Evolutionary conservation across 2,888 invertebrate genomes (phyloP).

Genomic region (Tinea pellionella): DNA sequence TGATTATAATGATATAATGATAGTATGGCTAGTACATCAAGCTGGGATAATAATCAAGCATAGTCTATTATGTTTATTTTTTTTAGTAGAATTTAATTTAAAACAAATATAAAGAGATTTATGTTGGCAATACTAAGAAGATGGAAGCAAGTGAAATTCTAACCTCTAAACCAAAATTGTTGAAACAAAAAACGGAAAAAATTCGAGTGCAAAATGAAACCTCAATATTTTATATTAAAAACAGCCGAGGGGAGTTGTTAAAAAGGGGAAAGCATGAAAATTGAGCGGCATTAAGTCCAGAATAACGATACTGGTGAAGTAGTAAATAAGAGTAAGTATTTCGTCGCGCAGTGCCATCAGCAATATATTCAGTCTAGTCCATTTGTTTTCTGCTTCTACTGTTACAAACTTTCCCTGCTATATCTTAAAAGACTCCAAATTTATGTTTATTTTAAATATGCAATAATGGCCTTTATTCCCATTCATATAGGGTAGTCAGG

Average conservation of each 20-base stretch:
- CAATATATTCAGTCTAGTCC: slow-evolving; percentile 6
- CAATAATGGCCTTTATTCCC: too few relatives aligned
- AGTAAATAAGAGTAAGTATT: slow-evolving; percentile 1
- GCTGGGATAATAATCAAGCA: too few relatives aligned
- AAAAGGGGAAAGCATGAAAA: slow-evolving; percentile 9
- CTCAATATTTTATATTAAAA: slow-evolving; percentile 10
- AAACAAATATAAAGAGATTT: too few relatives aligned
- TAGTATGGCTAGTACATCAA: too few relatives aligned
- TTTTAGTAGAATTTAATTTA: too few relatives aligned
- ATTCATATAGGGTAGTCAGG: too few relatives aligned
- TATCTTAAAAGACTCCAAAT: not conserved
- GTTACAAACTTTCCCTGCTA: not conserved
- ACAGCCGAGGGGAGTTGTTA: not conserved
- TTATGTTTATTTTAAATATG: too few relatives aligned
- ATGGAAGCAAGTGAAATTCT: too few relatives aligned
- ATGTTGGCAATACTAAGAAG: too few relatives aligned
- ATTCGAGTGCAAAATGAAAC: not conserved
- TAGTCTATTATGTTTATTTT: too few relatives aligned
- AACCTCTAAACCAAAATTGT: not conserved
- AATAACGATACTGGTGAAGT: not conserved
- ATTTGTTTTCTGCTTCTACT: not conserved
- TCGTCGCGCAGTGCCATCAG: slow-evolving; percentile 8
- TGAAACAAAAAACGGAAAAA: not conserved
- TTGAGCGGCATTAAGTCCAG: slow-evolving; percentile 9
- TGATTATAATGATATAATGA: too few relatives aligned